Percentiles rank a stretch among this genome's conserved stretches.
Conservation (phyloP, 2,113 vertebrate genomes). For the Silurus meridionalis region DNA sequence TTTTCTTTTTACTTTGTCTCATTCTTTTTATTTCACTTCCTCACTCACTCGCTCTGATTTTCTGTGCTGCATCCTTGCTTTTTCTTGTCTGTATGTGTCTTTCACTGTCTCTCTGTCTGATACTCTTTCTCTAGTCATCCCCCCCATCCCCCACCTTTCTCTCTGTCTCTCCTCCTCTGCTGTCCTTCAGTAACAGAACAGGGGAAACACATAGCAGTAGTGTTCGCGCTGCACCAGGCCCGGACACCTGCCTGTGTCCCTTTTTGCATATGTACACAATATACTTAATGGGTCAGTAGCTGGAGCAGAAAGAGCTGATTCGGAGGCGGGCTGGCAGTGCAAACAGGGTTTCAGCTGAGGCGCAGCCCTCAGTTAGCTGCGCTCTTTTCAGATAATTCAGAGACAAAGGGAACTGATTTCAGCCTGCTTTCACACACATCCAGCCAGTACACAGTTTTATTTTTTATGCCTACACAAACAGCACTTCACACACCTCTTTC, state of each 20-base stretch:
- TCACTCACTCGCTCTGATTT: background rate
- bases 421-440: conserved; percentile 52
- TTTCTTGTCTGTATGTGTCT: background rate
- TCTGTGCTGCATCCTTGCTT: background rate
- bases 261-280: conserved; percentile 68
- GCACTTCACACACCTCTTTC: conserved; percentile 25
- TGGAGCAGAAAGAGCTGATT: conserved; percentile 60
- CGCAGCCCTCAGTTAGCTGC: conserved; percentile 49
- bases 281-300: conserved; percentile 64
- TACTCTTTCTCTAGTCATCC: conserved; percentile 1
- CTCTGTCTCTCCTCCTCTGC: conserved; percentile 8
- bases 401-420: conserved; percentile 61
- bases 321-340: conserved; percentile 46
- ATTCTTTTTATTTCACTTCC: background rate
- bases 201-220: conserved; percentile 55
- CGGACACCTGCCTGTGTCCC: conserved; percentile 61
- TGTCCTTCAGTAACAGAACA: conserved; percentile 42
- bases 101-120: conserved; percentile 3
- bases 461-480: conserved; percentile 47
- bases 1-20: background rate
- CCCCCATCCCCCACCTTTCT: conserved; percentile 13
- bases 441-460: conserved; percentile 49
- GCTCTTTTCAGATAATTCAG: conserved; percentile 59
- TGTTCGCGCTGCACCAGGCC: conserved; percentile 45
- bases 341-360: conserved; percentile 51